Percentiles rank a stretch among this genome's conserved stretches.
These are phyloP conservation scores for Octodon degus DNA, from an alignment of 2,113 vertebrate species.

Conservation along the genomic window DNA sequence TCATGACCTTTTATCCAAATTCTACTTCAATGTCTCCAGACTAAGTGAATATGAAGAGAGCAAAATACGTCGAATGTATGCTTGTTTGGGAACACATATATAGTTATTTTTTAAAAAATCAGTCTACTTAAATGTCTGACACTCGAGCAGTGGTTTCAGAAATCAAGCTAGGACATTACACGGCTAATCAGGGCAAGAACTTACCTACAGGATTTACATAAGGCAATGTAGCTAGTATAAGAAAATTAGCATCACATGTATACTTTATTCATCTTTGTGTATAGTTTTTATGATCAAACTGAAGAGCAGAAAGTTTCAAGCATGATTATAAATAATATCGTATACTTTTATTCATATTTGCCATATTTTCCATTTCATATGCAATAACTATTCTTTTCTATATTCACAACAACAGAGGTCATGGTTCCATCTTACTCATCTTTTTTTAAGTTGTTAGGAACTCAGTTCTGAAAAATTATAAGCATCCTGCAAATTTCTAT, in stretches of 20 bases:
- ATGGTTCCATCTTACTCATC: neutral
- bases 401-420: neutral
- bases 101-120: neutral
- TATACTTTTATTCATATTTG: neutral
- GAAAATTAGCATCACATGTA: neutral
- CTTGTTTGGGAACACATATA: neutral
- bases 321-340: neutral
- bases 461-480: neutral
- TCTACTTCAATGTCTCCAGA: neutral
- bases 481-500: neutral
- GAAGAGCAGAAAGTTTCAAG: neutral
- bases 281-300: neutral
- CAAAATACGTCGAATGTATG: neutral
- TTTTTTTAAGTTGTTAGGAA: neutral
- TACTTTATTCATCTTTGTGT: neutral
- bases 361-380: neutral
- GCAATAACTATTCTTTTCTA: neutral
- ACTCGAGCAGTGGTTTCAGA: neutral
- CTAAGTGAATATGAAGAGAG: neutral
- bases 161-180: neutral
- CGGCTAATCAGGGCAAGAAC: neutral
- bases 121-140: neutral
- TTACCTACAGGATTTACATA: neutral
- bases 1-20: neutral
- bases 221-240: neutral